Evolutionary conservation across 64 coral and sea anemone genomes (phyloP), one percentile per base, ranked within the genome.

Genomic region (Montipora efflorescens): DNA sequence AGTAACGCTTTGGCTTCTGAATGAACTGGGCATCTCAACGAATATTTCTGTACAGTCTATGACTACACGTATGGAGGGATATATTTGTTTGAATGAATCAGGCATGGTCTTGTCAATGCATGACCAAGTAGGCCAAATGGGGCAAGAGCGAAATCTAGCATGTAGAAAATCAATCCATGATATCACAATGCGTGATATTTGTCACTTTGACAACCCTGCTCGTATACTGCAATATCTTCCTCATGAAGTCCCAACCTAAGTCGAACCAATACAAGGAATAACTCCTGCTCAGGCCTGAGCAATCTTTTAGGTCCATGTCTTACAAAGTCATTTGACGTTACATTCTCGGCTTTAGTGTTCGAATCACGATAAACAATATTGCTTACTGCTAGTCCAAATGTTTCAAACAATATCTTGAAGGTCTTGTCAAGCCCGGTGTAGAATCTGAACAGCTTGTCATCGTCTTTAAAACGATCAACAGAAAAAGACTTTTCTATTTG

Each of bases 281-380:
- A 69, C 14, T 84, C 69, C 49, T 86, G 67, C 59, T 89, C 84
- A 44, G 81, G 52, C 52, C 52, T 55, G 52, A 55, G 52, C 52
- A 55, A 55, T 55, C 52, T 55, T 55, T 55, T 55, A 55, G 52
- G 52, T 55, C 52, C 9, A 55, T 55, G 52, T 55, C 9, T 55
- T 55, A 55, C 52, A 10, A 55, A 55, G 52, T 55, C 52, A 55
- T 10, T 7, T 68, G 13, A 68, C 5, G 66, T 68, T 18, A 68
- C 18, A 68, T 68, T 87, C 43, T 87, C 91, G 25, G 59, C 22
- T 47, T 87, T 80, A 13, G 83, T 93, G 23, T 87, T 93, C 36
- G 52, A 79, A 84, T 86, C 91, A 70, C 80, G 88, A 88, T 93
- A 93, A 67, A 93, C 71, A 52, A 93, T 61, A 50, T 93, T 87